Percentiles rank a stretch among this genome's conserved stretches.
phyloP scores from a whole-genome alignment of 2,113 vertebrate genomes.

The Ia io region DNA sequence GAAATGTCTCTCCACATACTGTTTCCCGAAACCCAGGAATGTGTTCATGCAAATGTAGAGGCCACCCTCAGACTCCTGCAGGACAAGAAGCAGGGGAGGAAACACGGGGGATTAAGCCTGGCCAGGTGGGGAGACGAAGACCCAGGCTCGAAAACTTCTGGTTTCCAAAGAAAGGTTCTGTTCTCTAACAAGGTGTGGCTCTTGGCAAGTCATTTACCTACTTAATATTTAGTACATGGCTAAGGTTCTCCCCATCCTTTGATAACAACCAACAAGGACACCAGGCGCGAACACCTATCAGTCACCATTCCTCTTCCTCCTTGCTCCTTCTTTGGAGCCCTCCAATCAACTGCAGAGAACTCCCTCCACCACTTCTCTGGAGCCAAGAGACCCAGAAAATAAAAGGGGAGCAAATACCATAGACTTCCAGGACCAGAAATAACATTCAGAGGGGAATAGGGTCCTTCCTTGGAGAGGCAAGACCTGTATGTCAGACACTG shows the following conservation, averaged over 20 bases:
- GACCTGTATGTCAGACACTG: neutral
- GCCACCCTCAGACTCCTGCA: constrained; percentile 95
- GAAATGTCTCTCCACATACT: constrained; percentile 93
- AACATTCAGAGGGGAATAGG: neutral
- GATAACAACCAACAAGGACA: neutral
- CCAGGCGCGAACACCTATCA: neutral
- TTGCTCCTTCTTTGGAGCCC: neutral
- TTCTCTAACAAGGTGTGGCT: neutral
- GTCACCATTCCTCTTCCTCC: neutral
- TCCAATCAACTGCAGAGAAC: neutral
- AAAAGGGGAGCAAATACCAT: neutral
- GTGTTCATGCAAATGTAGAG: constrained; percentile 98
- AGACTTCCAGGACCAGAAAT: neutral
- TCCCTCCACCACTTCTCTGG: neutral
- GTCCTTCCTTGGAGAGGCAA: neutral
- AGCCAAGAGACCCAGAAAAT: neutral
- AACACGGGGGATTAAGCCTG: neutral
- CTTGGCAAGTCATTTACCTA: neutral
- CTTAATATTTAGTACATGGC: neutral
- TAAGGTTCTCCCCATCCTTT: neutral
- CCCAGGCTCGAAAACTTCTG: neutral
- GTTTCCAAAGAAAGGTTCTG: neutral
- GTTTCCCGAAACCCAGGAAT: constrained; percentile 95
- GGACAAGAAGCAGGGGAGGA: neutral
- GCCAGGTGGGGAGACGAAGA: neutral